A percentile compares a stretch with the other conserved stretches of the same genome.
These are phyloP conservation scores for Bhutanitis thaidina DNA, from an alignment of 2,888 invertebrate genomes.

Conservation along the genomic window DNA sequence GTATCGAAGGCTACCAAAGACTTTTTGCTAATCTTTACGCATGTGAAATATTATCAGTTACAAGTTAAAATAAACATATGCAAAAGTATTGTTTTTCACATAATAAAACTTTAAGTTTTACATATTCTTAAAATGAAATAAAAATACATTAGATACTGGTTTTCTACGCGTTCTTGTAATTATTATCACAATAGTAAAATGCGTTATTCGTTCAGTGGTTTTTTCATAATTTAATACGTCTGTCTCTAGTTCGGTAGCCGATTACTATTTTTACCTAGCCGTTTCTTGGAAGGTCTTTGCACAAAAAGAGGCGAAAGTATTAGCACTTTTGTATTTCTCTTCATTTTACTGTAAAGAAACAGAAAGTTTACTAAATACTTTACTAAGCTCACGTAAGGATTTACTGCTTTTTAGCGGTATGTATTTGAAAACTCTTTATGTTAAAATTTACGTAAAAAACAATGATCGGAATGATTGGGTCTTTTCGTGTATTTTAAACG, in stretches of 20 bases:
- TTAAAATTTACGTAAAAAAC: not conserved
- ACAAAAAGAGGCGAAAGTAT: conserved; percentile 51
- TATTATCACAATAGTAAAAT: no score
- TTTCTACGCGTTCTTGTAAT: no score
- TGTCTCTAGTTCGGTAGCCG: conserved; percentile 41
- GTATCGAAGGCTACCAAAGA: conserved; percentile 61
- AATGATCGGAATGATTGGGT: no score
- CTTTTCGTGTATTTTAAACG: no score
- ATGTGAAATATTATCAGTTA: not conserved
- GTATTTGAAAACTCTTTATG: not conserved
- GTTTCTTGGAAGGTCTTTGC: conserved; percentile 63
- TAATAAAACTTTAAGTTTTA: no score
- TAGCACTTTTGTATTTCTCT: conserved; percentile 33
- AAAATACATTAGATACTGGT: no score
- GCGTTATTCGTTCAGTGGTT: not conserved
- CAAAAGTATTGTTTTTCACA: no score
- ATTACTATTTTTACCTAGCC: conserved; percentile 30
- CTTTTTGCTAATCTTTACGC: conserved; percentile 33
- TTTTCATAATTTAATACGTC: conserved; percentile 13
- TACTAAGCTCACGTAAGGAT: not conserved
- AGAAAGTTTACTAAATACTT: conserved; percentile 36
- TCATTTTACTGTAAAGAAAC: conserved; percentile 35
- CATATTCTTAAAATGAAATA: no score
- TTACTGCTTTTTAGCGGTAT: not conserved
- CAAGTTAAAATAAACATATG: not conserved